A percentile compares a stretch with the other conserved stretches of the same genome.
Conservation (phyloP, 1,140 invertebrate species). For the Trypoxylus dichotomus region DNA sequence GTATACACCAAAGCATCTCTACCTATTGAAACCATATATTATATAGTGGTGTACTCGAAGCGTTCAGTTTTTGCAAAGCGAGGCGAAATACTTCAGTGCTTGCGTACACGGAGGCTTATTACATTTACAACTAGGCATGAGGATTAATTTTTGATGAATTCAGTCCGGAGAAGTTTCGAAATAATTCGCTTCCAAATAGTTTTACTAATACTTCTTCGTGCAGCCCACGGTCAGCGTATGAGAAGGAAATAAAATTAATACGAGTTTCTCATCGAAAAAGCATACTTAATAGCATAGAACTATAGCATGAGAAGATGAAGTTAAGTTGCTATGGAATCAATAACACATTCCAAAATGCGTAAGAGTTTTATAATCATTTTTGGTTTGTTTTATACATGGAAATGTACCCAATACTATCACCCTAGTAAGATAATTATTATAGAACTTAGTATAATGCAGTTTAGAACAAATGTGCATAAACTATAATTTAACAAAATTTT, state of each 20-base stretch:
- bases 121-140: slow-evolving; percentile 10
- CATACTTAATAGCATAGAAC: neutral
- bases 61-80: neutral
- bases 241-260: slow-evolving; percentile 15
- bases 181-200: slow-evolving; percentile 8
- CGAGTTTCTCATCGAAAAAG: neutral
- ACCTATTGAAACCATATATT: neutral
- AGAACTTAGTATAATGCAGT: too few relatives aligned
- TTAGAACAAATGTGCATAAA: too few relatives aligned
- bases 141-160: slow-evolving; percentile 19
- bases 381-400: too few relatives aligned
- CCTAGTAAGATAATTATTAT: too few relatives aligned
- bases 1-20: neutral
- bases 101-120: neutral
- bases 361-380: too few relatives aligned
- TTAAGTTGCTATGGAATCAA: too few relatives aligned
- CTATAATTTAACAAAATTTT: too few relatives aligned
- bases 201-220: slow-evolving; percentile 8
- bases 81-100: slow-evolving; percentile 9
- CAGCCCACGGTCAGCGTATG: neutral
- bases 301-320: too few relatives aligned
- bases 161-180: neutral
- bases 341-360: too few relatives aligned
- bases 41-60: neutral
- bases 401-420: too few relatives aligned